These are phyloP conservation scores for Fregetta grallaria DNA, from an alignment of 2,113 vertebrate genomes.

Conservation along the genomic window DNA sequence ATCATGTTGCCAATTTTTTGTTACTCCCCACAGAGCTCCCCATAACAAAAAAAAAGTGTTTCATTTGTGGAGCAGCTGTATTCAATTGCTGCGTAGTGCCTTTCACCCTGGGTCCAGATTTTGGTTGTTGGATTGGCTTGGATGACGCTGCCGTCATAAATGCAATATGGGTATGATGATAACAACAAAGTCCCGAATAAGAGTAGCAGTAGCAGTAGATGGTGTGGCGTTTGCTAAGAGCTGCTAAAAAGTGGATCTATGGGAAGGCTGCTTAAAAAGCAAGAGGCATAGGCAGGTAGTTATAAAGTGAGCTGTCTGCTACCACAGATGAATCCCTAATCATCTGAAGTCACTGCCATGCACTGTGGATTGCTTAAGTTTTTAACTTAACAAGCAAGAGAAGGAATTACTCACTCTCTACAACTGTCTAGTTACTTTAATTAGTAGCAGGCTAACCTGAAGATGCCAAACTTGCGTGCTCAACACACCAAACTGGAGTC, in stretches of 20 bases:
- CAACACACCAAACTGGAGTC: neutral
- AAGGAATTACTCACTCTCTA: neutral
- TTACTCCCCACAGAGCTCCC: neutral
- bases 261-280: conserved; percentile 19
- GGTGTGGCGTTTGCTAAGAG: neutral
- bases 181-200: neutral
- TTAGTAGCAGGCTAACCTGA: neutral
- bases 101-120: neutral
- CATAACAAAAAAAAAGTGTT: neutral
- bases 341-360: neutral
- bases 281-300: neutral
- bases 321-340: conserved; percentile 20
- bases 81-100: neutral
- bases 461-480: neutral
- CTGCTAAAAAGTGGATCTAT: neutral
- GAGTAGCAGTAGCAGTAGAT: neutral
- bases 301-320: neutral
- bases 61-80: neutral
- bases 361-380: neutral
- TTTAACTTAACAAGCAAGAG: neutral
- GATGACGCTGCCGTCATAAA: neutral
- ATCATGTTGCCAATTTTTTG: neutral
- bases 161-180: neutral
- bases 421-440: neutral
- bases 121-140: neutral